Conservation (phyloP, 2,888 invertebrate species). For the Pachycephus smyrnensis region DNA sequence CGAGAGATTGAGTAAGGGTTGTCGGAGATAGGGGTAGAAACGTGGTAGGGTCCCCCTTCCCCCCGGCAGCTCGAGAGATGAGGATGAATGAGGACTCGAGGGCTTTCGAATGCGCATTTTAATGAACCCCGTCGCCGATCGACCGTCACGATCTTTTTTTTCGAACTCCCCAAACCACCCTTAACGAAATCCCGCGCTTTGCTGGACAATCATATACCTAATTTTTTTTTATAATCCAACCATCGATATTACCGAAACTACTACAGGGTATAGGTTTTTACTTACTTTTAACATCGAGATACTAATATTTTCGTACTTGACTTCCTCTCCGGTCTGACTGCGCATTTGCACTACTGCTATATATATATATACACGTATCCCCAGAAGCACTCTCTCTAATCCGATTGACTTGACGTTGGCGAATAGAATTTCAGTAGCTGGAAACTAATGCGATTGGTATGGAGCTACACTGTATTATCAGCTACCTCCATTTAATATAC, state of each 20-base stretch:
- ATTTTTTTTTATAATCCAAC: not conserved
- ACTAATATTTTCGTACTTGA: not conserved
- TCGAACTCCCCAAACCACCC: conserved; percentile 6
- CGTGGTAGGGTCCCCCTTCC: not conserved
- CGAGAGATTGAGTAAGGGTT: conserved; percentile 5
- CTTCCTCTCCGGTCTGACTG: not conserved
- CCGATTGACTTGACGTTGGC: not conserved
- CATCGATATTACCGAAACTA: not conserved
- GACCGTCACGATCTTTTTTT: conserved; percentile 10
- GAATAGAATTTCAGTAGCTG: not conserved
- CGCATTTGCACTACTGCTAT: not conserved
- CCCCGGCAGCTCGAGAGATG: not conserved
- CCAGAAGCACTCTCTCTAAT: not conserved
- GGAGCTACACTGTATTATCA: not conserved
- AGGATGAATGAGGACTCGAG: conserved; percentile 27
- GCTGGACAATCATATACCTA: not conserved
- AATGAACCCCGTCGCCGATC: conserved; percentile 30
- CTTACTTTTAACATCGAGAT: not conserved
- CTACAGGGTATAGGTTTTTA: not conserved
- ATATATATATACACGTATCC: not conserved
- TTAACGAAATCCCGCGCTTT: not conserved
- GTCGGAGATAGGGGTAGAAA: conserved; percentile 17
- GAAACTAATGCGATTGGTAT: not conserved
- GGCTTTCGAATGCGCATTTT: conserved; percentile 40
- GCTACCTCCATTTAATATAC: not conserved